A percentile compares a stretch with the other conserved stretches of the same genome.
Evolutionary conservation across 1,140 invertebrate species (phyloP).

Genomic region (Aphis craccivora): DNA sequence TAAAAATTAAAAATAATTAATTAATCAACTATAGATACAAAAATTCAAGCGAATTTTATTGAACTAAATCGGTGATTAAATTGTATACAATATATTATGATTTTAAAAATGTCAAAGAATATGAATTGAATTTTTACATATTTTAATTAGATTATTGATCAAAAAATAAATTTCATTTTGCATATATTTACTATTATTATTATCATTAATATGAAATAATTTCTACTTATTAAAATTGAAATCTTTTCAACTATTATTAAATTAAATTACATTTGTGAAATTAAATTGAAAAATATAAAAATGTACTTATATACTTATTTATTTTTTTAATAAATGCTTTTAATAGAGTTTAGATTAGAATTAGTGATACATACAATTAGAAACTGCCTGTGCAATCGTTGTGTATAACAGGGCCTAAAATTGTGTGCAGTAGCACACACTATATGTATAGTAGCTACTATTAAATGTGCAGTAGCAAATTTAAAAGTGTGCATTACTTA

Average conservation of each 20-base stretch:
- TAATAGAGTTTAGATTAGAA: background rate
- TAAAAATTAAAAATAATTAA: background rate
- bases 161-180: background rate
- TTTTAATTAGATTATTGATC: background rate
- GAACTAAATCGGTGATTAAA: background rate
- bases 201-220: background rate
- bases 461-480: too few relatives aligned
- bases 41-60: background rate
- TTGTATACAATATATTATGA: background rate
- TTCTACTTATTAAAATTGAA: background rate
- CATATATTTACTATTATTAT: background rate
- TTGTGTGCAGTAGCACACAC: too few relatives aligned
- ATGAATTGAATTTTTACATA: background rate
- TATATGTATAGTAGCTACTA: too few relatives aligned
- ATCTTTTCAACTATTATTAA: background rate
- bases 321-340: background rate
- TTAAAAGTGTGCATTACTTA: too few relatives aligned
- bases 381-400: background rate
- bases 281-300: background rate
- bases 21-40: background rate
- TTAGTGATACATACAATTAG: background rate
- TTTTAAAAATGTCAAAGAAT: background rate
- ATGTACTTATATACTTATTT: background rate
- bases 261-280: background rate
- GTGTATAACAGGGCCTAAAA: too few relatives aligned